Evolutionary conservation across 2,113 vertebrate species (phyloP), one percentile per base, ranked within the genome.

Genomic region (Calcarius ornatus): DNA sequence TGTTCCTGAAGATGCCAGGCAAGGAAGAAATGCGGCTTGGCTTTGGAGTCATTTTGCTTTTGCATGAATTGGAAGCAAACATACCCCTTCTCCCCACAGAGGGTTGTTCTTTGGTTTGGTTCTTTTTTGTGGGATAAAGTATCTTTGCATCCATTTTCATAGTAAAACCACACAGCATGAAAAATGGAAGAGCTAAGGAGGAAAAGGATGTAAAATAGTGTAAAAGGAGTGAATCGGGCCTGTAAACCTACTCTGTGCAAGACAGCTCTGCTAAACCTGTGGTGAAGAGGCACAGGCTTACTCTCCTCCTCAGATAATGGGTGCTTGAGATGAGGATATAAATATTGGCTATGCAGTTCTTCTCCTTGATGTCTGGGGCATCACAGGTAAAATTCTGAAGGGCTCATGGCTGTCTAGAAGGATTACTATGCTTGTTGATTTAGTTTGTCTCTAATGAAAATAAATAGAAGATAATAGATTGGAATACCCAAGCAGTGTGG

Each of bases 61-160:
- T 71, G 22, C 25, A 12, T 71, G 6, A 68, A 25, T 30, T 71
- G 28, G 24, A 83, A 71, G 27, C 14, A 20, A 83, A 0, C 9
- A 18, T 25, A 33, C 1, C 2, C 5, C 4, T 80, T 15, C 7
- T 33, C 13, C 42, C 15, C 13, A 28, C 4, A 3, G 23, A 4
- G 35, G 4, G 9, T 27, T 50, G 10, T 10, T 27, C 6, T 31
- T 7, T 57, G 35, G 12, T 20, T 68, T 27, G 25, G 3, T 38
- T 56, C 8, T 31, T 28, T 37, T 38, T 45, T 43, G 5, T 38
- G 24, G 12, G 13, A 2, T 50, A 27, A 57, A 56, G 38, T 31
- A 23, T 50, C 15, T 76, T 81, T 69, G 24, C 45, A 79, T 64
- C 15, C 15, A 9, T 82, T 80, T 85, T n/a, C 50, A 63, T 65